Percentiles rank a stretch among this genome's conserved stretches.
Conservation (phyloP, 2,797 vertebrate genomes). For the Brachyrhaphis roseni region DNA sequence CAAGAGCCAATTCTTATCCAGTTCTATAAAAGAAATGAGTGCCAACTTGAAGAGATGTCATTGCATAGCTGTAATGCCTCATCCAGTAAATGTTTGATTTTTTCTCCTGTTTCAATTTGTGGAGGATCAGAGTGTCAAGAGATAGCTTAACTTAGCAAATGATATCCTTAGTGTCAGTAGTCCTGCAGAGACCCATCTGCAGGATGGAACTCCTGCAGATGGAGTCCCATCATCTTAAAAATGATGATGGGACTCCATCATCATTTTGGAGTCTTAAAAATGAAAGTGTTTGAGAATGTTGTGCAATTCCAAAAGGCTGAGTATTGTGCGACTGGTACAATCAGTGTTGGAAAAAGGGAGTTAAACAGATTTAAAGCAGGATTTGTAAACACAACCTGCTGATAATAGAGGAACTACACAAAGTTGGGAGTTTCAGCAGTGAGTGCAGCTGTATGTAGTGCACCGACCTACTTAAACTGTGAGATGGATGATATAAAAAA, state of each 20-base stretch:
- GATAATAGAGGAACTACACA: background rate
- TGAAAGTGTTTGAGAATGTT: background rate
- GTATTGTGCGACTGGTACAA: background rate
- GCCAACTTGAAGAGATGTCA: background rate
- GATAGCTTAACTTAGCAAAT: background rate
- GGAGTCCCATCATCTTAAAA: background rate
- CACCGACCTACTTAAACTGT: conserved; percentile 4
- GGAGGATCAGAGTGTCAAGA: background rate
- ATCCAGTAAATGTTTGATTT: background rate
- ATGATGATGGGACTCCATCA: background rate
- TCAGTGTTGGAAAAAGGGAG: background rate
- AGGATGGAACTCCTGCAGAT: background rate
- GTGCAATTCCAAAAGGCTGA: background rate
- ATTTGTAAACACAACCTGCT: background rate
- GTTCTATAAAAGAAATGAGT: background rate
- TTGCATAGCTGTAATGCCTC: too few species aligned
- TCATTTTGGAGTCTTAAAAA: background rate
- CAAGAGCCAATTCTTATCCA: background rate
- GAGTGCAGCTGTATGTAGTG: background rate
- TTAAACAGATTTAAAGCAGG: background rate
- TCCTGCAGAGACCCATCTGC: background rate
- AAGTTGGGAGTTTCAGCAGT: background rate
- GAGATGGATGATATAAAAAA: background rate
- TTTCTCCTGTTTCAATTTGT: background rate
- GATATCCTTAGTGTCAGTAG: background rate